Evolutionary conservation across 2,113 vertebrate genomes (phyloP), one percentile per base, ranked within the genome.

Genomic region (Clarias macrocephalus): DNA sequence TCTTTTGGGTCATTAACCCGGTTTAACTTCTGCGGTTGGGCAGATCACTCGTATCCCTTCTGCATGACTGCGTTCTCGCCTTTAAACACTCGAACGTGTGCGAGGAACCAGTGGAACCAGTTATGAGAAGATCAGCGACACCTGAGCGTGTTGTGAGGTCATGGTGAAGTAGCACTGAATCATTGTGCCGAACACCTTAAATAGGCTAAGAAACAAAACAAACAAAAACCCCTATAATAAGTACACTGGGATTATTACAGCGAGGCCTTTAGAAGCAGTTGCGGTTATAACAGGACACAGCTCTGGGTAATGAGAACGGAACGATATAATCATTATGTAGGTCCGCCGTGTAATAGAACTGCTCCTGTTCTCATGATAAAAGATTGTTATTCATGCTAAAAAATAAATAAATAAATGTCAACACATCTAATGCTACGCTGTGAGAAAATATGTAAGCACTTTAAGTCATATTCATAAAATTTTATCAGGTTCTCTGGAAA

Each of bases 91-190:
- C 11, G 9, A 73, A 85, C 37, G 30, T 8, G 16, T 33, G 37
- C 8, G 57, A 84, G 15, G 37, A 80, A 84, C 86, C 62, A 56
- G 86, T 79, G 48, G 72, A 88, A 88, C 86, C 60, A 60, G 86
- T 80, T 77, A n/a, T 13, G 28, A 30, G 33, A 54, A 30, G 16
- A 62, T 60, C 12, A 37, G 21, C 16, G 80, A 60, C 70, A 83
- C 57, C 52, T 66, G 80, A 82, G 72, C 68, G 33, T 84, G 68
- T 15, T 84, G 52, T 57, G 60, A 63, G 37, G 59, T 48, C 21
- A 48, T n/a, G 60, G 37, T 82, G 15, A 82, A 10, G 21, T 30
- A 62, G 79, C 79, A 37, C 3, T 48, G 59, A 63, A 83, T 66
- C 62, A n/a, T 15, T 82, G 80, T 33, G 48, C 30, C 37, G 28